phyloP scores from a whole-genome alignment of 2,888 invertebrate genomes.

The Mimachlamys varia region DNA sequence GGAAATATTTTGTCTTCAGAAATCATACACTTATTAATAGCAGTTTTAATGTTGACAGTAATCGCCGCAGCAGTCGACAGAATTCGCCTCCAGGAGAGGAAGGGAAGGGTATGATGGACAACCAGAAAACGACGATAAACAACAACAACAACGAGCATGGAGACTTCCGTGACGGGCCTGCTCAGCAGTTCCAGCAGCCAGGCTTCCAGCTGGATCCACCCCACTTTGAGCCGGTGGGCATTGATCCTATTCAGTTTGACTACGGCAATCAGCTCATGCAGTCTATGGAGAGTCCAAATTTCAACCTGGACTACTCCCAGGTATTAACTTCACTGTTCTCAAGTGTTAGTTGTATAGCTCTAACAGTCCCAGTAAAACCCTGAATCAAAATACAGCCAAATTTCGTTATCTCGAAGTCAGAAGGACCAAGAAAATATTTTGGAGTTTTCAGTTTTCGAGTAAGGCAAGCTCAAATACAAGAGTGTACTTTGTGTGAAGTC shows the following conservation, averaged over 20 bases:
- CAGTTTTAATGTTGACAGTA: slow-evolving; percentile 35
- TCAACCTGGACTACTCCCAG: slow-evolving; percentile 80
- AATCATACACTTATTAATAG: too few relatives aligned
- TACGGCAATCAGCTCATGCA: slow-evolving; percentile 78
- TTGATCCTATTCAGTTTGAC: slow-evolving; percentile 80
- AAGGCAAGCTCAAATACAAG: too few relatives aligned
- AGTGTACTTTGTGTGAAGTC: too few relatives aligned
- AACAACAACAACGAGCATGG: slow-evolving; percentile 56
- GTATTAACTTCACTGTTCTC: slow-evolving; percentile 56
- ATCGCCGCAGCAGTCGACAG: slow-evolving; percentile 90
- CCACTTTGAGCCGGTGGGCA: slow-evolving; percentile 79
- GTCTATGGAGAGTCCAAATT: slow-evolving; percentile 81
- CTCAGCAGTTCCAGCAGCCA: slow-evolving; percentile 62
- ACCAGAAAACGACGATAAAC: slow-evolving; percentile 51
- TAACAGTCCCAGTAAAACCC: too few relatives aligned
- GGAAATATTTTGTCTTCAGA: not conserved
- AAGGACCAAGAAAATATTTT: too few relatives aligned
- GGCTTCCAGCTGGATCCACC: slow-evolving; percentile 77
- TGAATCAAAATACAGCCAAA: too few relatives aligned
- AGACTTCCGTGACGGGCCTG: slow-evolving; percentile 71
- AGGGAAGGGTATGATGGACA: slow-evolving; percentile 66
- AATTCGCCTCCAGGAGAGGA: slow-evolving; percentile 96
- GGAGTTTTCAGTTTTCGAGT: too few relatives aligned
- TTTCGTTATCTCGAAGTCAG: too few relatives aligned
- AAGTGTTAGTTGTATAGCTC: too few relatives aligned